These are phyloP conservation scores for Huso huso DNA, from an alignment of 2,797 vertebrate genomes.

Conservation along the genomic window DNA sequence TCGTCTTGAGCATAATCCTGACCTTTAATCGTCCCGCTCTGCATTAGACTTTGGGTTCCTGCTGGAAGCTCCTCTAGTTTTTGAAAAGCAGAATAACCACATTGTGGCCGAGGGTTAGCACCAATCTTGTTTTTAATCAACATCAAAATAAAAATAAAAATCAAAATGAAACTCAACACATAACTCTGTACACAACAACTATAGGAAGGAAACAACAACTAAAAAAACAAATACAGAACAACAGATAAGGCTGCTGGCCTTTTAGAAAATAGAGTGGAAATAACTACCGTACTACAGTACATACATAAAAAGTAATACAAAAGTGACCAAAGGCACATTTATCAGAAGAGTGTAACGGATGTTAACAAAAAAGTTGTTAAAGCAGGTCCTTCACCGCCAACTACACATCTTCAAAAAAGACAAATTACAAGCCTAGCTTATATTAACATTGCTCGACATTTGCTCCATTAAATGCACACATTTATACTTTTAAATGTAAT, in stretches of 20 bases:
- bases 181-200: not conserved
- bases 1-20: too few species aligned
- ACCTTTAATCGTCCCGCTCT: too few species aligned
- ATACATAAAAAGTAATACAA: not conserved
- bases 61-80: conserved; percentile 34
- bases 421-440: too few species aligned
- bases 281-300: not conserved
- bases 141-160: conserved; percentile 18
- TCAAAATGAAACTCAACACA: conserved; percentile 14
- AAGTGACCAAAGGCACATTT: not conserved
- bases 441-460: too few species aligned
- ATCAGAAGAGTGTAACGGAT: not conserved
- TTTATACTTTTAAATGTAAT: too few species aligned
- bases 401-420: too few species aligned
- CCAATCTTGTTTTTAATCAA: conserved; percentile 41
- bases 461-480: too few species aligned
- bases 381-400: too few species aligned
- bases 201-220: not conserved
- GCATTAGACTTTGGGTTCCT: conserved; percentile 12
- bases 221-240: not conserved
- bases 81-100: conserved; percentile 51
- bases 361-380: too few species aligned
- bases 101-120: conserved; percentile 1
- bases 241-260: not conserved
- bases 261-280: not conserved